Evolutionary conservation across 92 coral and sea anemone species (phyloP).

Genomic region (Pocillopora grandis): DNA sequence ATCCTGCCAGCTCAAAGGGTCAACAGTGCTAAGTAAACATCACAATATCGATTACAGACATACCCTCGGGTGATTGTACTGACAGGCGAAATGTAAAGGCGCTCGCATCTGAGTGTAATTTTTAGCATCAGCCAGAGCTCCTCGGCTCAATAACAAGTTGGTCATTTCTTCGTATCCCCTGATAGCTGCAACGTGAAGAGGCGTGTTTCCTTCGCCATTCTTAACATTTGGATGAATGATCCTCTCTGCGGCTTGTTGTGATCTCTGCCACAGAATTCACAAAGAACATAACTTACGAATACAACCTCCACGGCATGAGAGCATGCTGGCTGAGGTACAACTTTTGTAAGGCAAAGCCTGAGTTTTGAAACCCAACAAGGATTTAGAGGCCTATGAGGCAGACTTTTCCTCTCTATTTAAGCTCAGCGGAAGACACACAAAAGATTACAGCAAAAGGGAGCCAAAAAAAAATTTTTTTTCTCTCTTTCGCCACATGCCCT

Average conservation of each 20-base stretch:
- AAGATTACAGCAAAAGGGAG: too few species aligned
- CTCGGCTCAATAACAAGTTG: conserved; percentile 69
- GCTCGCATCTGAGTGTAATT: conserved; percentile 75
- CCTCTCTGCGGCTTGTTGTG: conserved; percentile 57
- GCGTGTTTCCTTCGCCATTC: conserved; percentile 82
- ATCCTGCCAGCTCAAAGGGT: background rate
- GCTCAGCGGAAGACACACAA: too few species aligned
- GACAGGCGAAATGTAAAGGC: conserved; percentile 89
- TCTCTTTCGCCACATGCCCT: too few species aligned
- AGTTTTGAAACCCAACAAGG: too few species aligned
- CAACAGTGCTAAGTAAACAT: background rate
- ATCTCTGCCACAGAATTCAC: conserved; percentile 35
- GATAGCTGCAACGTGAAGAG: conserved; percentile 87
- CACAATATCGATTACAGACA: background rate
- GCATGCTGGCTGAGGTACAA: too few species aligned
- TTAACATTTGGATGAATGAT: conserved; percentile 82
- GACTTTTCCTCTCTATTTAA: too few species aligned
- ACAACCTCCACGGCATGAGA: background rate
- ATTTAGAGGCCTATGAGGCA: too few species aligned
- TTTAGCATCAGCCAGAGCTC: conserved; percentile 72
- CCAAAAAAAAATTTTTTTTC: too few species aligned
- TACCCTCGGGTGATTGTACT: conserved; percentile 86
- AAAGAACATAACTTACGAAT: background rate
- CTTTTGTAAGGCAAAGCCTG: too few species aligned
- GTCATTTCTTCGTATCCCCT: conserved; percentile 87